A percentile compares a stretch with the other conserved stretches of the same genome.
phyloP scores from a whole-genome alignment of 2,797 vertebrate genomes.

The Atherinosoma microstoma region DNA sequence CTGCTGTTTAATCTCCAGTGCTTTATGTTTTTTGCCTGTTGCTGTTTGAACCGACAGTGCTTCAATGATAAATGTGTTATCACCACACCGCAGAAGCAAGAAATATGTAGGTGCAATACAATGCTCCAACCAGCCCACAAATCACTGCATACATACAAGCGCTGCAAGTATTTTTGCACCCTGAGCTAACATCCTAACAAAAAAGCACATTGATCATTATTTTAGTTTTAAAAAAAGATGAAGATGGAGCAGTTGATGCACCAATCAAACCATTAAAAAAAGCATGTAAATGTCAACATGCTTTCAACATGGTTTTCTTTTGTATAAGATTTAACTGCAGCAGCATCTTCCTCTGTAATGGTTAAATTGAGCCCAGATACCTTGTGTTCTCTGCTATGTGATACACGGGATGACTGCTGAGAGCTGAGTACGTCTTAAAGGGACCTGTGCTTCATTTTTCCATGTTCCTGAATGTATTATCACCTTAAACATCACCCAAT shows the following conservation, averaged over 20 bases:
- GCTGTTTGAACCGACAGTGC: slow-evolving; percentile 2
- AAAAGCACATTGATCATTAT: neutral
- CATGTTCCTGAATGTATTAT: too few relatives aligned
- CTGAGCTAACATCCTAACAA: neutral
- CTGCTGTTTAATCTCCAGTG: neutral
- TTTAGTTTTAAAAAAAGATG: neutral
- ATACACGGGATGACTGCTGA: too few relatives aligned
- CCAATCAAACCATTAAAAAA: neutral
- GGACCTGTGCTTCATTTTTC: too few relatives aligned
- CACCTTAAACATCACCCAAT: too few relatives aligned
- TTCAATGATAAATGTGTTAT: neutral
- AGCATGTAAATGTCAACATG: neutral
- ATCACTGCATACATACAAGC: neutral
- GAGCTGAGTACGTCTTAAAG: too few relatives aligned
- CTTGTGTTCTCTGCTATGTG: too few relatives aligned
- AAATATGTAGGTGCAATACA: neutral
- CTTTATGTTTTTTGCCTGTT: neutral
- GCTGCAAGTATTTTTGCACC: neutral
- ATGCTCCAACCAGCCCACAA: neutral
- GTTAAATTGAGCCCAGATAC: too few relatives aligned
- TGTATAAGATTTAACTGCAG: too few relatives aligned
- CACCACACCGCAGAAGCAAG: neutral
- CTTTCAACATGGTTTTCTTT: neutral
- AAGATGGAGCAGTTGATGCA: neutral
- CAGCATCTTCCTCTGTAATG: too few relatives aligned